Evolutionary conservation across 2,797 vertebrate species (phyloP).

Genomic region (Crenichthys baileyi): DNA sequence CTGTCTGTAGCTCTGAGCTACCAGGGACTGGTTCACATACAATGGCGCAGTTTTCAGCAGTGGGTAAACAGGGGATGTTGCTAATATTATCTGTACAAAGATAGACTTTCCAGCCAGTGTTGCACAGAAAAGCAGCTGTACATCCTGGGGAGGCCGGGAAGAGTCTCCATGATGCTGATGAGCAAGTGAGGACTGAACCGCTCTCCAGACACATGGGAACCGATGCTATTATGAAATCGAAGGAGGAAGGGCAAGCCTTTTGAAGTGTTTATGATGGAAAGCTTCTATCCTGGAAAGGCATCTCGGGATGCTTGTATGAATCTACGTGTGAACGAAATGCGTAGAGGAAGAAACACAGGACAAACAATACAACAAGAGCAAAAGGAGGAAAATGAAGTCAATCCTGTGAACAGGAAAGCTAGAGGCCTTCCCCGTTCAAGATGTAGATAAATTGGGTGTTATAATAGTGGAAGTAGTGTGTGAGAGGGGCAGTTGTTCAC

Average conservation of each 20-base stretch:
- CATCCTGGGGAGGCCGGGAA: constrained; percentile 66
- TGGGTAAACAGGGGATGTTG: constrained; percentile 81
- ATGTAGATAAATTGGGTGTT: constrained; percentile 77
- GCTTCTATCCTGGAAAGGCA: constrained; percentile 54
- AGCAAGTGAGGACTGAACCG: constrained; percentile 82
- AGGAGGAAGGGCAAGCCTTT: constrained; percentile 53
- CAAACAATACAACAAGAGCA: constrained; percentile 79
- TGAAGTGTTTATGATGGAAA: constrained; percentile 67
- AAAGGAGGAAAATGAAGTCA: constrained; percentile 82
- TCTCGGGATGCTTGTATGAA: constrained; percentile 58
- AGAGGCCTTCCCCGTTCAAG: constrained; percentile 76
- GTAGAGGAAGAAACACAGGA: constrained; percentile 77
- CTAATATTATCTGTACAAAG: constrained; percentile 78
- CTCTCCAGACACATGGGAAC: constrained; percentile 76
- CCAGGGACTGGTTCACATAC: constrained; percentile 61
- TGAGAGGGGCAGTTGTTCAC: constrained; percentile 67
- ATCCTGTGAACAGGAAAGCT: constrained; percentile 83
- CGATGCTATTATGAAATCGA: constrained; percentile 72
- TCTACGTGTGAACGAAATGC: constrained; percentile 76
- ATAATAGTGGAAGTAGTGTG: constrained; percentile 72
- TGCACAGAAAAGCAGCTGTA: constrained; percentile 75
- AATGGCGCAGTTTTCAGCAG: constrained; percentile 78
- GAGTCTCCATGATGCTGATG: constrained; percentile 66
- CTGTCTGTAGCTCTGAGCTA: constrained; percentile 51
- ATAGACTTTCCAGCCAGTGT: constrained; percentile 78